These are phyloP conservation scores for Sinella curviseta DNA, from an alignment of 1,140 invertebrate species.

Conservation along the genomic window DNA sequence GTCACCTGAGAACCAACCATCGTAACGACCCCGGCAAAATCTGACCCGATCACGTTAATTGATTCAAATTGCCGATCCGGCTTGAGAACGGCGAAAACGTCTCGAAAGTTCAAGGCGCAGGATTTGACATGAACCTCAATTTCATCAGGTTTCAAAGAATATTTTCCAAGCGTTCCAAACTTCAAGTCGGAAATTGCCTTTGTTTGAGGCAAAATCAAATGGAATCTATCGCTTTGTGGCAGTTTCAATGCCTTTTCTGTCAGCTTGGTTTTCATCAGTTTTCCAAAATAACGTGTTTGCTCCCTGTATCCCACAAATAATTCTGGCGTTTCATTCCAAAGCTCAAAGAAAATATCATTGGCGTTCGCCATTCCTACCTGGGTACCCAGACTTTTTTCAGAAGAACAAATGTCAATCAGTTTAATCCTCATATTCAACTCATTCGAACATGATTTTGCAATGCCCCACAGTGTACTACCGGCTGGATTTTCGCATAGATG, in stretches of 20 bases:
- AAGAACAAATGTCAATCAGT: slow-evolving; percentile 14
- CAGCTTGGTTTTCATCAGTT: slow-evolving; percentile 2
- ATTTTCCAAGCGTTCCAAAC: not conserved
- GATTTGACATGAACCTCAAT: slow-evolving; percentile 6
- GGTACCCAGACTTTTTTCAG: not conserved
- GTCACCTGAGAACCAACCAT: not conserved
- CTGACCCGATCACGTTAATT: slow-evolving; percentile 14
- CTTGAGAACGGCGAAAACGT: slow-evolving; percentile 19
- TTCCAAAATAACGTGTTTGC: not conserved
- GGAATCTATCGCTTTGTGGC: not conserved
- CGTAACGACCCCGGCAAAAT: slow-evolving; percentile 30
- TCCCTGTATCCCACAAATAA: not conserved
- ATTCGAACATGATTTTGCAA: slow-evolving; percentile 8
- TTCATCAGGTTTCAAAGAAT: not conserved
- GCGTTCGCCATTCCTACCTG: not conserved
- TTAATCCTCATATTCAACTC: slow-evolving; percentile 34
- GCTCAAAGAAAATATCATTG: not conserved
- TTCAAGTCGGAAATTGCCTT: not conserved
- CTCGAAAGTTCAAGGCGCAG: slow-evolving; percentile 29
- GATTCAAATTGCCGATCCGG: slow-evolving; percentile 1
- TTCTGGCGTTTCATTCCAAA: slow-evolving; percentile 5
- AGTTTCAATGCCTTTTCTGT: slow-evolving; percentile 2
- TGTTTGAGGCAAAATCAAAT: not conserved
- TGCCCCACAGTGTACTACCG: slow-evolving; percentile 7
- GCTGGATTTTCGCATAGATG: slow-evolving; percentile 18